phyloP scores from a whole-genome alignment of 2,888 invertebrate species.

The Barypeithes pellucidus region DNA sequence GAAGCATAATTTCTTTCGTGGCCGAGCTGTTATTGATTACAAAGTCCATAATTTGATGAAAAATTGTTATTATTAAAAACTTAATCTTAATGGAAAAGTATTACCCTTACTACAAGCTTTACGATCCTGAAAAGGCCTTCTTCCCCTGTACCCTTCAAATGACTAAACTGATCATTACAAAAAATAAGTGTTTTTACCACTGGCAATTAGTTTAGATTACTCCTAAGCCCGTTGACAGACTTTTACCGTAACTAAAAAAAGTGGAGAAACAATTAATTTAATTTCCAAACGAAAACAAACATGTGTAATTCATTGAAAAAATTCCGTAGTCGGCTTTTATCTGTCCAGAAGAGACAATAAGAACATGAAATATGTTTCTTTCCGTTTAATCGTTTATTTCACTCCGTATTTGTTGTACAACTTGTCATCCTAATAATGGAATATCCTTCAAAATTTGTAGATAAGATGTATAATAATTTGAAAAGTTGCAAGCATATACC shows the following conservation, averaged over 20 bases:
- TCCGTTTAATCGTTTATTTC: not conserved
- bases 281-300: not conserved
- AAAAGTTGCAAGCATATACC: no score
- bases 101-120: no score
- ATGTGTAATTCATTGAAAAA: conserved; percentile 8
- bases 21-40: no score
- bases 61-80: no score
- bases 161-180: not conserved
- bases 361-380: not conserved
- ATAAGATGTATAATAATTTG: no score
- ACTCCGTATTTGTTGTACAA: not conserved
- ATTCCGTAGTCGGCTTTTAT: not conserved
- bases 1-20: no score
- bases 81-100: no score
- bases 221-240: not conserved
- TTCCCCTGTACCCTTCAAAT: no score
- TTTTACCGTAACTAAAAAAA: not conserved
- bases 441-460: no score
- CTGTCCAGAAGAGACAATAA: not conserved
- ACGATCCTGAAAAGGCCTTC: no score
- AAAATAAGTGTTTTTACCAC: not conserved
- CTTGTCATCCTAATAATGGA: no score
- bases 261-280: not conserved
- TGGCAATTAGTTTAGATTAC: not conserved
- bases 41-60: no score